These are phyloP conservation scores for Syrmaticus mikado DNA, from an alignment of 2,113 vertebrate species.

Conservation along the genomic window DNA sequence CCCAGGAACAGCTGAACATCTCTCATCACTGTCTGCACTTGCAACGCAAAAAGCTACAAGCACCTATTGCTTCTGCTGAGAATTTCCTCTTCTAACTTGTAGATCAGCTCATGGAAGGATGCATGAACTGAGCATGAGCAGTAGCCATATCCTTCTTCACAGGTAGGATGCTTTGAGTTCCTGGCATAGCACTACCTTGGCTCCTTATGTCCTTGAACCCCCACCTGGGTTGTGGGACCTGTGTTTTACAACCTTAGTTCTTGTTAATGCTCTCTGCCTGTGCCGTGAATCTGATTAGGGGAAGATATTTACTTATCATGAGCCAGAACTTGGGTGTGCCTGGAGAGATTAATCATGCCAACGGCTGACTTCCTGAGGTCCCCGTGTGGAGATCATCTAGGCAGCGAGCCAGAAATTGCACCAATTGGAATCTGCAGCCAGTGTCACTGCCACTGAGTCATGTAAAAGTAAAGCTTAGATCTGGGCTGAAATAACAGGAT, in stretches of 20 bases:
- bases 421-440: not conserved
- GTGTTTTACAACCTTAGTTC: not conserved
- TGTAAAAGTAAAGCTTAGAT: slow-evolving; percentile 39
- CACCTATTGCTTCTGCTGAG: not conserved
- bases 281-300: not conserved
- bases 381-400: not conserved
- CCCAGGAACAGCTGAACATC: not conserved
- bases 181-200: not conserved
- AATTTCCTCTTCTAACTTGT: not conserved
- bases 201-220: not conserved
- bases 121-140: fast-evolving
- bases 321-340: slow-evolving; percentile 10
- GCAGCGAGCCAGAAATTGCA: not conserved
- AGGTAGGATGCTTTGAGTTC: not conserved
- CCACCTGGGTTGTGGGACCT: not conserved
- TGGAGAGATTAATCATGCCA: not conserved
- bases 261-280: not conserved
- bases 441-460: slow-evolving; percentile 9
- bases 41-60: not conserved
- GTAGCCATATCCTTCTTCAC: not conserved
- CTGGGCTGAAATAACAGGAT: slow-evolving; percentile 49
- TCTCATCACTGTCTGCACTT: not conserved
- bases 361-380: slow-evolving; percentile 36
- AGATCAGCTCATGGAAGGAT: not conserved
- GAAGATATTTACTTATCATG: not conserved